Evolutionary conservation across 2,113 vertebrate species (phyloP).

Genomic region (Sphyrna mokarran): DNA sequence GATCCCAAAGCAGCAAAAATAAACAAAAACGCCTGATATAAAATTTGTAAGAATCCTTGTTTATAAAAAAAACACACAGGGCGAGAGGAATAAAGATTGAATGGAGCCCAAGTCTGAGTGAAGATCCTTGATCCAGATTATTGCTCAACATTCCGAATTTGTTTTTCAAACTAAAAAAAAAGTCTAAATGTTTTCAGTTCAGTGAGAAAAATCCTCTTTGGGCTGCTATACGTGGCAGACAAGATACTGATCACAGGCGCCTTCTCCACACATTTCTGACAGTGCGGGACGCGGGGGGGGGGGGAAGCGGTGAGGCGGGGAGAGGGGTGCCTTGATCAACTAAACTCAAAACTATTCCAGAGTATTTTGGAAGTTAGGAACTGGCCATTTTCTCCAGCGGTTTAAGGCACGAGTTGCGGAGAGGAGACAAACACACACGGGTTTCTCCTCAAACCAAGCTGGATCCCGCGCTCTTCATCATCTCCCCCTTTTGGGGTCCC

Average conservation of each 20-base stretch:
- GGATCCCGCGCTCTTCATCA: not conserved
- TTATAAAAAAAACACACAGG: not conserved
- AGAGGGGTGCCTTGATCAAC: not conserved
- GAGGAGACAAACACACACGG: too few species aligned
- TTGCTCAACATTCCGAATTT: not conserved
- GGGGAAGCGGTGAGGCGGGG: too few species aligned
- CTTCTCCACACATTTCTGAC: too few species aligned
- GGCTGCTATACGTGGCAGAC: not conserved
- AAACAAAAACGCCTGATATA: not conserved
- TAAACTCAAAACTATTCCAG: not conserved
- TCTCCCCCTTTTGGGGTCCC: not conserved
- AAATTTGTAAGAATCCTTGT: not conserved
- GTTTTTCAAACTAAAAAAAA: not conserved
- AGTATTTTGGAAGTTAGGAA: not conserved
- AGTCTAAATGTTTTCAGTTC: not conserved
- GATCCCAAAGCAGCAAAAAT: not conserved
- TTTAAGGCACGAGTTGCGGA: not conserved
- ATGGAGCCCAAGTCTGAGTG: not conserved
- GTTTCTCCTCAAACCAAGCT: too few species aligned
- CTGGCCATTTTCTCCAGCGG: not conserved
- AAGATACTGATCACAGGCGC: not conserved
- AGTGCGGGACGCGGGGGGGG: not conserved
- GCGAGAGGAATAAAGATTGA: not conserved
- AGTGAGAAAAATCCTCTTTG: not conserved
- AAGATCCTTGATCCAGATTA: not conserved